Conservation (phyloP, 2,113 vertebrate genomes). For the Thomomys bottae region DNA sequence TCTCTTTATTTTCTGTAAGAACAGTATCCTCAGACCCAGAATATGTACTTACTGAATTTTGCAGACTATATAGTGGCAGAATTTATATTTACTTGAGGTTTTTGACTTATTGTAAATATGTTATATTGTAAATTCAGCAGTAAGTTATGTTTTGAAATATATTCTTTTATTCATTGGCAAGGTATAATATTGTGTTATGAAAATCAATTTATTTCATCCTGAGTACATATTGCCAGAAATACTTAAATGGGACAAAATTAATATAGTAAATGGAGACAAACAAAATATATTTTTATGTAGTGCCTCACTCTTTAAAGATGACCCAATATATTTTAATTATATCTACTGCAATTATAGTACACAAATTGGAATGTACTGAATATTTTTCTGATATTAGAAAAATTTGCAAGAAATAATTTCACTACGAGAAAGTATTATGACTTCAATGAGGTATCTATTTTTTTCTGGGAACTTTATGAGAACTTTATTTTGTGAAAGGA, state of each 20-base stretch:
- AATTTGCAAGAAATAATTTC: neutral
- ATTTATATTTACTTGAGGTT: neutral
- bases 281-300: neutral
- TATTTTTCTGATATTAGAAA: neutral
- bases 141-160: neutral
- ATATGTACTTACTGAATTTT: neutral
- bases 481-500: conserved; percentile 1
- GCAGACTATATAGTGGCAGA: neutral
- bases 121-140: neutral
- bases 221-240: neutral
- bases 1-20: neutral
- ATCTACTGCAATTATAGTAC: neutral
- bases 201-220: neutral
- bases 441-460: neutral
- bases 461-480: neutral
- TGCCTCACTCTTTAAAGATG: neutral
- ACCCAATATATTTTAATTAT: neutral
- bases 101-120: neutral
- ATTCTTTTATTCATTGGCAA: neutral
- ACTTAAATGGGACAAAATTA: neutral
- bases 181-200: neutral
- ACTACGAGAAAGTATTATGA: neutral
- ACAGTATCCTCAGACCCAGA: neutral
- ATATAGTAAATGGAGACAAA: neutral
- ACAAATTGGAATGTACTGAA: neutral